phyloP scores from a whole-genome alignment of 92 coral and sea anemone genomes.

The Diadumene lineata region DNA sequence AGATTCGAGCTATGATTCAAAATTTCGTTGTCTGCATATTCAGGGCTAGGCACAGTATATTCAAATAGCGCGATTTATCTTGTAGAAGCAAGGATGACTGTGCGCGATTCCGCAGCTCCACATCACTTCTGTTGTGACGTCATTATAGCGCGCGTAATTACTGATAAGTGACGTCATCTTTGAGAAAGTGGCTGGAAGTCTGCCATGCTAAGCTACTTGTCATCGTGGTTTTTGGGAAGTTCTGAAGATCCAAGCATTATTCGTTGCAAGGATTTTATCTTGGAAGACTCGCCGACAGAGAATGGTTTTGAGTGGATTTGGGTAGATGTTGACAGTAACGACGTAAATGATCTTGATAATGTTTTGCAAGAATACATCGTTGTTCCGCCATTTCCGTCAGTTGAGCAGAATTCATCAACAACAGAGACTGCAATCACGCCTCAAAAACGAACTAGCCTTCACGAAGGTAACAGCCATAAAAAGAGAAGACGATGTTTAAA shows the following conservation, averaged over 20 bases:
- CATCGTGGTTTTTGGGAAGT: slow-evolving; percentile 33
- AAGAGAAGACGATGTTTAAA: slow-evolving; percentile 13
- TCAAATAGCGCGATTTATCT: no score
- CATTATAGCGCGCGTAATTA: not conserved
- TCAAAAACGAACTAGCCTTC: not conserved
- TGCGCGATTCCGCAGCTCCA: no score
- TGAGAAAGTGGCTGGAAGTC: not conserved
- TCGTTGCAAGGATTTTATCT: slow-evolving; percentile 13
- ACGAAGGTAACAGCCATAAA: not conserved
- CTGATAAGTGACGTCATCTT: not conserved
- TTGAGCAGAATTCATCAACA: not conserved
- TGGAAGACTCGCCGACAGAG: slow-evolving; percentile 7
- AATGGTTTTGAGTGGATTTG: slow-evolving; percentile 26
- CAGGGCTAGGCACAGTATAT: no score
- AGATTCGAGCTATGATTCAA: no score
- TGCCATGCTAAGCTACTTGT: slow-evolving; percentile 36
- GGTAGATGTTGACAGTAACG: slow-evolving; percentile 5
- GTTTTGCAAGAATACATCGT: slow-evolving; percentile 20
- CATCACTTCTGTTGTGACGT: not conserved
- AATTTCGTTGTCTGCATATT: no score
- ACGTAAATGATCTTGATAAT: not conserved
- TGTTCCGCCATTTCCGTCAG: slow-evolving; percentile 2
- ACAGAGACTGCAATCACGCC: not conserved
- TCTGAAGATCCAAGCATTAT: slow-evolving; percentile 11
- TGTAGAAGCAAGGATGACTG: no score